These are phyloP conservation scores for Coreoperca whiteheadi DNA, from an alignment of 2,113 vertebrate genomes.

Conservation along the genomic window DNA sequence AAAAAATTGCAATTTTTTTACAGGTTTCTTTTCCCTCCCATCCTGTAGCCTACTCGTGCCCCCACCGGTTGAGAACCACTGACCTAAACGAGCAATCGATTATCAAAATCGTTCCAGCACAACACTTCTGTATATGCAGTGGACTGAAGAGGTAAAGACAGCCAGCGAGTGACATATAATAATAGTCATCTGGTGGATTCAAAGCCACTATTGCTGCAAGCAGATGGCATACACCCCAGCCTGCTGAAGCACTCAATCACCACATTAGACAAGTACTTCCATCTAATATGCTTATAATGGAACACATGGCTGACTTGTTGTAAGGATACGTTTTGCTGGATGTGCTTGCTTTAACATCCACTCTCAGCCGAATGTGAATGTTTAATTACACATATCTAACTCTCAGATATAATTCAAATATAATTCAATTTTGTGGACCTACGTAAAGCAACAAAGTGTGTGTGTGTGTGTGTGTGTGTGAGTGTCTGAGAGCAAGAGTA, in stretches of 20 bases:
- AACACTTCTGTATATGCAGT: neutral
- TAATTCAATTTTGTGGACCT: slow-evolving; percentile 65
- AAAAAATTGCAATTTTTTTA: too few relatives aligned
- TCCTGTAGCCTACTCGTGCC: too few relatives aligned
- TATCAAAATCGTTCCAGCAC: neutral
- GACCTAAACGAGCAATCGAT: neutral
- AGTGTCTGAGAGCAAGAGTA: slow-evolving; percentile 43
- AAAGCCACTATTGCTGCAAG: slow-evolving; percentile 48
- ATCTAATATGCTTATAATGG: slow-evolving; percentile 74
- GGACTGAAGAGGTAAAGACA: neutral
- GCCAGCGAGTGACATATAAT: slow-evolving; percentile 27
- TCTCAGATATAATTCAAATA: slow-evolving; percentile 57
- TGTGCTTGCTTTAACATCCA: slow-evolving; percentile 49
- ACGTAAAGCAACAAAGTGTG: slow-evolving; percentile 47
- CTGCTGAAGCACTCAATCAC: slow-evolving; percentile 70
- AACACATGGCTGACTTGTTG: slow-evolving; percentile 65
- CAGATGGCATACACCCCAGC: slow-evolving; percentile 69
- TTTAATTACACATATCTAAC: slow-evolving; percentile 62
- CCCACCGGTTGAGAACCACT: too few relatives aligned
- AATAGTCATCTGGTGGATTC: slow-evolving; percentile 58
- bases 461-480: slow-evolving; percentile 3
- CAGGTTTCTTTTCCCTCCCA: too few relatives aligned
- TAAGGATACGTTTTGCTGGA: slow-evolving; percentile 38
- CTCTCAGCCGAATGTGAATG: slow-evolving; percentile 26
- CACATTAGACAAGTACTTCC: slow-evolving; percentile 70